phyloP scores from a whole-genome alignment of 2,113 vertebrate species.

The Cepphus grylle region DNA sequence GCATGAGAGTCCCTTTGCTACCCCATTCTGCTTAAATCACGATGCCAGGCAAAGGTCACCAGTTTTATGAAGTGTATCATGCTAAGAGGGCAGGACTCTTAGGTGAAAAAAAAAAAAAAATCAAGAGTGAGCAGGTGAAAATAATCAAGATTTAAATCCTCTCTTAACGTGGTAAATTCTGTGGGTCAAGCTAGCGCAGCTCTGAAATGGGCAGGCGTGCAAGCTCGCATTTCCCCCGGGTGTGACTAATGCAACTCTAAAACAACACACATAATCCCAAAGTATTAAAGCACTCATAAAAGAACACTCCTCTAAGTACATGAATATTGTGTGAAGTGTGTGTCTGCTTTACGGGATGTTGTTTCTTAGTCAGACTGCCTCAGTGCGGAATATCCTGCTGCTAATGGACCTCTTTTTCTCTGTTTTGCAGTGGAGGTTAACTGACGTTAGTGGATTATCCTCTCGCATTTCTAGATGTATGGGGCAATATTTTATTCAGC shows the following conservation, averaged over 20 bases:
- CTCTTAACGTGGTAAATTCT: constrained; percentile 35
- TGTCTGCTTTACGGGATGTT: background rate
- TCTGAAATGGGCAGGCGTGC: background rate
- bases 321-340: background rate
- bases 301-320: constrained; percentile 1
- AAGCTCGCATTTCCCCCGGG: constrained; percentile 36
- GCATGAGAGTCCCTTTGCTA: background rate
- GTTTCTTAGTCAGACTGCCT: background rate
- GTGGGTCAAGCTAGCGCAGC: background rate
- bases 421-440: background rate
- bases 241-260: constrained; percentile 50
- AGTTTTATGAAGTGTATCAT: constrained; percentile 12
- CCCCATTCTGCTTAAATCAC: background rate
- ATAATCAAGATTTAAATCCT: constrained; percentile 43
- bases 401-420: background rate
- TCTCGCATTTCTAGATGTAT: background rate
- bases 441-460: background rate
- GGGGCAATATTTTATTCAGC: background rate
- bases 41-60: constrained; percentile 43
- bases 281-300: constrained; percentile 47
- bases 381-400: background rate
- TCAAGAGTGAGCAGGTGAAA: constrained; percentile 22
- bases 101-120: background rate
- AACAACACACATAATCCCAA: constrained; percentile 20
- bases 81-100: background rate